phyloP scores from a whole-genome alignment of 2,113 vertebrate genomes.

The Meles meles region DNA sequence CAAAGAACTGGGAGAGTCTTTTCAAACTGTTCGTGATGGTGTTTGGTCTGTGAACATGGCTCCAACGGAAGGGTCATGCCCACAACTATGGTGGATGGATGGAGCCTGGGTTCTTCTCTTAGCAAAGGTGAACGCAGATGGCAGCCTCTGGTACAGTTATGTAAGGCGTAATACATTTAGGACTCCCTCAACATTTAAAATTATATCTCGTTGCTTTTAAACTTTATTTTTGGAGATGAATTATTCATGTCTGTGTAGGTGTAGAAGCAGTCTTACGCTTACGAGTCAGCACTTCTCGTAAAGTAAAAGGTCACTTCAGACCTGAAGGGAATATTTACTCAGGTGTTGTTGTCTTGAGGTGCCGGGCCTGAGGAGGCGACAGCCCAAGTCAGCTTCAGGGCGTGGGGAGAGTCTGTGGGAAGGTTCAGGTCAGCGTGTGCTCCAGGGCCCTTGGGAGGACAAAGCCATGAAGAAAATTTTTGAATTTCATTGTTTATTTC shows the following conservation, averaged over 20 bases:
- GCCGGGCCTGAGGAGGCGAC: no score
- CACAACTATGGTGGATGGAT: accelerated
- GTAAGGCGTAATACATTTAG: neutral
- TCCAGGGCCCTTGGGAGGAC: neutral
- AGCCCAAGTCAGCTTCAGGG: no score
- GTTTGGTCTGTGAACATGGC: neutral
- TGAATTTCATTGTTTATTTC: neutral
- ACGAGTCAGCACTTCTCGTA: conserved; percentile 38
- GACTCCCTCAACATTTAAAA: neutral
- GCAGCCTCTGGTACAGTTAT: neutral
- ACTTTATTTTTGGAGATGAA: conserved; percentile 46
- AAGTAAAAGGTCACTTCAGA: conserved; percentile 3
- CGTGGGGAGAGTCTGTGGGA: neutral
- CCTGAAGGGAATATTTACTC: neutral
- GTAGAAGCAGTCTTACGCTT: neutral
- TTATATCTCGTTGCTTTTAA: conserved; percentile 11
- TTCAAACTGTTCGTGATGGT: neutral
- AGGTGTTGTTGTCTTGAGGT: neutral
- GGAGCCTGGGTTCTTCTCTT: neutral
- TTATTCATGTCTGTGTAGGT: conserved; percentile 37
- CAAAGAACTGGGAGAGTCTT: neutral
- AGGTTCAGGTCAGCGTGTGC: no score
- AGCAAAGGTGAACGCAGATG: neutral
- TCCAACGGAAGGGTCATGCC: neutral
- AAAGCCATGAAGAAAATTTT: neutral